phyloP scores from a whole-genome alignment of 2,797 vertebrate genomes.

The Poeciliopsis infans region DNA sequence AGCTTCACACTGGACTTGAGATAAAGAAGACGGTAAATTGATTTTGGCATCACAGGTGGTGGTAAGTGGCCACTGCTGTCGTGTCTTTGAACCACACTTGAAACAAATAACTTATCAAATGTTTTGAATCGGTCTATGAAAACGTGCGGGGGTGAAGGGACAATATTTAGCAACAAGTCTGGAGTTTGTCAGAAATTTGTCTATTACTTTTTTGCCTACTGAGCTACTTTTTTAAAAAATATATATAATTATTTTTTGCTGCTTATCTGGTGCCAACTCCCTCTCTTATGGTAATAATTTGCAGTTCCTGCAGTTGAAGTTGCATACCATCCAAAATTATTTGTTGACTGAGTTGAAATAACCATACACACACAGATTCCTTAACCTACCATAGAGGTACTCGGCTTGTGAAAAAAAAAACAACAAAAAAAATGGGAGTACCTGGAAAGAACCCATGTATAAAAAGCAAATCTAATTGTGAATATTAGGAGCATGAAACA shows the following conservation, averaged over 20 bases:
- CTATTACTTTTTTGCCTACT: background rate
- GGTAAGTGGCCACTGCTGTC: constrained; percentile 36
- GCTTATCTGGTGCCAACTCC: background rate
- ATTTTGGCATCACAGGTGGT: constrained; percentile 36
- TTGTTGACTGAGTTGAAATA: background rate
- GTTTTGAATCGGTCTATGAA: constrained; percentile 10
- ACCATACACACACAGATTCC: background rate
- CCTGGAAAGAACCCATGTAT: background rate
- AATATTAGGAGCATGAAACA: background rate
- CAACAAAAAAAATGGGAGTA: background rate
- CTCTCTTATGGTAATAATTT: background rate
- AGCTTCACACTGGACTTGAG: constrained; percentile 40
- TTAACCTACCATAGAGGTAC: background rate
- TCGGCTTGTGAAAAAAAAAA: background rate
- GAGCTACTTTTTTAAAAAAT: background rate
- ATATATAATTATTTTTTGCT: background rate
- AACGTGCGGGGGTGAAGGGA: background rate
- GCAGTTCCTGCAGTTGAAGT: background rate
- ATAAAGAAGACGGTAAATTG: constrained; percentile 44
- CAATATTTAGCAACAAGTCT: background rate
- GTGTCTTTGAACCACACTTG: constrained; percentile 39
- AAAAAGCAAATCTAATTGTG: background rate
- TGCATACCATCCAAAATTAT: background rate
- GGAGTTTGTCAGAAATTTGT: background rate
- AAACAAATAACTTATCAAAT: constrained; percentile 21